Evolutionary conservation across 2,888 invertebrate species (phyloP).

Genomic region (Pelosia muscerda): DNA sequence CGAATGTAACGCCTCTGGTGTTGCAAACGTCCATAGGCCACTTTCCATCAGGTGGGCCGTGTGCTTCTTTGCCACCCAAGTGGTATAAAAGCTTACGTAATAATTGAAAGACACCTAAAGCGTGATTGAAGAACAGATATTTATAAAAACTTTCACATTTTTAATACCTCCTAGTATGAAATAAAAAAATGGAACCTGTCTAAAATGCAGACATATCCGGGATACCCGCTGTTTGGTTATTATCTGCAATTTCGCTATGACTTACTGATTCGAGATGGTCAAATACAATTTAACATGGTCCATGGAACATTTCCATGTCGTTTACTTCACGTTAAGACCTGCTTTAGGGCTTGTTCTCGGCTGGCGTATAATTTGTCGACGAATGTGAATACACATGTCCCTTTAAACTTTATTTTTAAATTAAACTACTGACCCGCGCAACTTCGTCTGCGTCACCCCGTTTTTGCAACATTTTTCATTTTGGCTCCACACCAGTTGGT

Average conservation of each 20-base stretch:
- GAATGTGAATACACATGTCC: too few relatives aligned
- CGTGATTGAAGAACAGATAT: neutral
- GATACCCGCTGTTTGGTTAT: neutral
- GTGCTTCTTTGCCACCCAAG: too few relatives aligned
- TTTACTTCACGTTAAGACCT: slow-evolving; percentile 10
- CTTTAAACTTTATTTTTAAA: too few relatives aligned
- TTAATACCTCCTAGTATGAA: neutral
- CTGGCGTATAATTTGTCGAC: neutral
- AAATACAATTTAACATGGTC: slow-evolving; percentile 15
- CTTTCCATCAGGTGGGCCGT: too few relatives aligned
- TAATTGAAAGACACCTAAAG: too few relatives aligned
- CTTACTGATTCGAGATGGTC: slow-evolving; percentile 6
- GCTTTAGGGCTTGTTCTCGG: neutral
- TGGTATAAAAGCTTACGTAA: too few relatives aligned
- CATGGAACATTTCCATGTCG: slow-evolving; percentile 1
- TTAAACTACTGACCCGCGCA: too few relatives aligned
- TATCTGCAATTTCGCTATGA: neutral
- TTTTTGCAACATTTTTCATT: too few relatives aligned
- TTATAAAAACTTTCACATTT: neutral
- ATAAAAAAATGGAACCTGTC: neutral
- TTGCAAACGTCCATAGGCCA: too few relatives aligned
- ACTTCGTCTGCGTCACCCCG: too few relatives aligned
- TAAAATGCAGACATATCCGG: neutral
- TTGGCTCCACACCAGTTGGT: too few relatives aligned
- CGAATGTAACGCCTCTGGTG: too few relatives aligned